phyloP scores from a whole-genome alignment of 1,140 invertebrate genomes.

The Zophobas atratus region DNA sequence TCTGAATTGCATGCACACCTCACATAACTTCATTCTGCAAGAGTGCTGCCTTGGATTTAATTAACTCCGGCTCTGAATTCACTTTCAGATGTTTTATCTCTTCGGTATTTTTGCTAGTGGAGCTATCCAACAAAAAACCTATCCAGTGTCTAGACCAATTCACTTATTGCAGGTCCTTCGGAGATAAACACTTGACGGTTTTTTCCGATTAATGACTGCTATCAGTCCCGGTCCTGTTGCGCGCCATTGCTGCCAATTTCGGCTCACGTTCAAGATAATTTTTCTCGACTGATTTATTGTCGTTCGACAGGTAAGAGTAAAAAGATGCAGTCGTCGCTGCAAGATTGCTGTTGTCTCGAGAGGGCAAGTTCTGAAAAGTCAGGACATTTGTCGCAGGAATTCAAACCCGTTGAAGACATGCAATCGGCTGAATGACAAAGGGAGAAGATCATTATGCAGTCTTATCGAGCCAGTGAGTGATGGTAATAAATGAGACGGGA shows the following conservation, averaged over 20 bases:
- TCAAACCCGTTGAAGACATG: no score
- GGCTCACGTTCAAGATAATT: constrained; percentile 30
- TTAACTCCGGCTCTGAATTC: constrained; percentile 9
- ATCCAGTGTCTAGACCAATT: constrained; percentile 41
- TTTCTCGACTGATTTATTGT: constrained; percentile 5
- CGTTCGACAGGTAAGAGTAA: neutral
- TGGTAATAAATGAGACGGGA: no score
- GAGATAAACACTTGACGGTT: constrained; percentile 43
- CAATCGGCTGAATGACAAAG: no score
- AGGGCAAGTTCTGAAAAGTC: no score
- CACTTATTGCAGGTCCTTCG: constrained; percentile 33
- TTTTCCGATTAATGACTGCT: constrained; percentile 30
- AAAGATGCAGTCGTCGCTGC: neutral
- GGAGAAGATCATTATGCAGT: no score
- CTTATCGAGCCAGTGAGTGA: no score
- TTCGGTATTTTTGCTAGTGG: constrained; percentile 5
- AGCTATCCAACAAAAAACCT: constrained; percentile 14
- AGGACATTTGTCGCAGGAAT: no score
- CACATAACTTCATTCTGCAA: constrained; percentile 28
- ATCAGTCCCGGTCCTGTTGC: constrained; percentile 24
- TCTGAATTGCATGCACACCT: constrained; percentile 31
- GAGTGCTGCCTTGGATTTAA: constrained; percentile 18
- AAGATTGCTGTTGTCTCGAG: neutral
- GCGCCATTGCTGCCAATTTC: constrained; percentile 31
- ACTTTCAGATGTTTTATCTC: constrained; percentile 33